Conservation (phyloP, 2,888 invertebrate species). For the Drosophila fungiperda region DNA sequence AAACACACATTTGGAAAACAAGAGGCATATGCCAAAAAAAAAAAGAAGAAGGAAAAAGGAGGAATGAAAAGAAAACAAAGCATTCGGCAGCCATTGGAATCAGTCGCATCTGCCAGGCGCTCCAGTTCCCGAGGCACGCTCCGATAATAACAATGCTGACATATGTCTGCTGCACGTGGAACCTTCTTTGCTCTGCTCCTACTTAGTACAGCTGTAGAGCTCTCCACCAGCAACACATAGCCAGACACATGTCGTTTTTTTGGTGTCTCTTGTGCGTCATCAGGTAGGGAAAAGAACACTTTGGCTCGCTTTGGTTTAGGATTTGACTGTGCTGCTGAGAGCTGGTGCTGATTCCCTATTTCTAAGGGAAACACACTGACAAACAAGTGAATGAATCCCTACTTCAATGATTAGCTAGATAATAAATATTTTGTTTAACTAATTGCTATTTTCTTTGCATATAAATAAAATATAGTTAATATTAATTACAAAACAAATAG, state of each 20-base stretch:
- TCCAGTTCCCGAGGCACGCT: conserved; percentile 42
- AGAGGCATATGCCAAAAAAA: conserved; percentile 16
- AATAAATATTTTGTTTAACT: neutral
- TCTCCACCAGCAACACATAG: conserved; percentile 16
- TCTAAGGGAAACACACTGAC: conserved; percentile 5
- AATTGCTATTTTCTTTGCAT: neutral
- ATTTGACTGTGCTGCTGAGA: neutral
- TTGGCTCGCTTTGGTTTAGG: conserved; percentile 8
- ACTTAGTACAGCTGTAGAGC: conserved; percentile 6
- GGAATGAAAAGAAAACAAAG: conserved; percentile 35
- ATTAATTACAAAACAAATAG: too few relatives aligned
- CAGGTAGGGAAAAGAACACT: conserved; percentile 38
- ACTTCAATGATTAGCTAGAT: neutral
- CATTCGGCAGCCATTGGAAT: conserved; percentile 38
- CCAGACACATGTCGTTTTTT: conserved; percentile 36
- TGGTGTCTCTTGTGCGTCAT: conserved; percentile 31
- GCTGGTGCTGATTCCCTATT: conserved; percentile 13
- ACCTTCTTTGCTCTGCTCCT: conserved; percentile 10
- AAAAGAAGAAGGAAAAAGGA: neutral
- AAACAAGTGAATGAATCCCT: neutral
- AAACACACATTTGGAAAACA: neutral
- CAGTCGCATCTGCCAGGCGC: conserved; percentile 50
- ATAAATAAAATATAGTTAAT: neutral
- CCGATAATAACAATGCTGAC: conserved; percentile 47
- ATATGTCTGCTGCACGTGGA: conserved; percentile 59